A percentile compares a stretch with the other conserved stretches of the same genome.
phyloP scores from a whole-genome alignment of 2,888 invertebrate genomes.

The Drosophila peninsularis region DNA sequence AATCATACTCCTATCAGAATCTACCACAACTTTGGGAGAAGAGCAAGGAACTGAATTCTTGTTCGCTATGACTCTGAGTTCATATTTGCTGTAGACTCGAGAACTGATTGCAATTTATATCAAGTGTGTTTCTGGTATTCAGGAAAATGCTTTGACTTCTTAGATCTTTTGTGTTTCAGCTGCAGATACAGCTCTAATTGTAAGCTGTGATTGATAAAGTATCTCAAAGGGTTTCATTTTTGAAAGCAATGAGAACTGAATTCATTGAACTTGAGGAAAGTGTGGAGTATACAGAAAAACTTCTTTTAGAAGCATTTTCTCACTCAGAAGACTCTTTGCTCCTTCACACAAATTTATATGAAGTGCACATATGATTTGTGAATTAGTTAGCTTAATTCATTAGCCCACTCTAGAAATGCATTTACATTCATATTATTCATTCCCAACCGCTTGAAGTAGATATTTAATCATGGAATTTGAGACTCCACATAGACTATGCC shows the following conservation, averaged over 20 bases:
- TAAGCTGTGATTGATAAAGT: no score
- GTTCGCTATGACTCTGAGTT: no score
- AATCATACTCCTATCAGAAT: neutral
- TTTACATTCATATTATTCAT: conserved; percentile 50
- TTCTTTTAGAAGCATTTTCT: no score
- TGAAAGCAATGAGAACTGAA: no score
- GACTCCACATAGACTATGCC: conserved; percentile 9
- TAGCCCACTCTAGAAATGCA: conserved; percentile 39
- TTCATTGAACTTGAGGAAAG: no score
- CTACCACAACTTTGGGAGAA: neutral
- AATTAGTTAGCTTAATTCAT: conserved; percentile 27
- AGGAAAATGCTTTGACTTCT: no score
- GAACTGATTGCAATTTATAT: no score
- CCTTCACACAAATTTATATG: neutral
- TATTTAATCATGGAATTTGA: conserved; percentile 38
- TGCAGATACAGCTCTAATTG: neutral
- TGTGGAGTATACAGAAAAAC: no score
- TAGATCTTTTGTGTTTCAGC: no score
- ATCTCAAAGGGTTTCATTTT: no score
- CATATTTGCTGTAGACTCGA: no score
- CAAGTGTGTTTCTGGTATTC: no score
- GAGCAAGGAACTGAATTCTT: neutral
- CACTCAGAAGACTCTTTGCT: neutral
- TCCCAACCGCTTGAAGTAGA: conserved; percentile 17
- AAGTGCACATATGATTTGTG: conserved; percentile 13